Base-by-base conservation (phyloP, 2,888 invertebrate genomes). In the Polydrusus cervinus region DNA sequence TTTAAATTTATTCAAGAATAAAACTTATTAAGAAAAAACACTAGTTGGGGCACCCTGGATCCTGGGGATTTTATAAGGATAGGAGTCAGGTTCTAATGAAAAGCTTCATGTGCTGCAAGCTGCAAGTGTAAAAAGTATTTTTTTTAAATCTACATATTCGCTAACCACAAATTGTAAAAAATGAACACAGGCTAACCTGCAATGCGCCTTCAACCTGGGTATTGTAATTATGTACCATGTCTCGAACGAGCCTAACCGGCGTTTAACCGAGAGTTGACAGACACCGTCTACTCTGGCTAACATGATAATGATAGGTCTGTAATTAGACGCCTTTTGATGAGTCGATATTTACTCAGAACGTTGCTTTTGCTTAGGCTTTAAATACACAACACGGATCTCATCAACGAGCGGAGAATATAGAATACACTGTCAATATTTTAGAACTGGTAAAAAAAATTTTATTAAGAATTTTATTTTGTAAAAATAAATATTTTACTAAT, bases 231-330 rank as follows among this genome's bases (percentile, higher is more conserved):
- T 82, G 78, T 69, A 81, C 81, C 79, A 82, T 81, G 84, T 84
- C 51, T 64, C 71, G 76, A 74, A 78, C 65, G 70, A 67, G 71
- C 67, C 79, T 68, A 79, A 80, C 82, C 81, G 80, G 82, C 80
- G 79, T 78, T 79, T 76, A 79, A 81, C 79, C 80, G 78, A 81
- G 81, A 81, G 82, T 82, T 83, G 84, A 84, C 84, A 83, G 84
- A 81, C 81, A 79, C 75, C 73, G 79, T 78, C 79, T 79, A 76
- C 78, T 76, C 76, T 30, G 78, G 78, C 80, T 84, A 85, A 87
- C 86, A 87, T 82, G 86, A 86, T 87, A 87, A 87, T 87, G 86
- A 86, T 87, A 86, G 84, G 82, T 82, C 84, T 84, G 86, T 86
- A 86, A 86, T 86, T 85, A 81, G 79, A 79, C 79, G 82, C 83